Conservation (phyloP, 2,888 invertebrate genomes). For the Antitype chi region DNA sequence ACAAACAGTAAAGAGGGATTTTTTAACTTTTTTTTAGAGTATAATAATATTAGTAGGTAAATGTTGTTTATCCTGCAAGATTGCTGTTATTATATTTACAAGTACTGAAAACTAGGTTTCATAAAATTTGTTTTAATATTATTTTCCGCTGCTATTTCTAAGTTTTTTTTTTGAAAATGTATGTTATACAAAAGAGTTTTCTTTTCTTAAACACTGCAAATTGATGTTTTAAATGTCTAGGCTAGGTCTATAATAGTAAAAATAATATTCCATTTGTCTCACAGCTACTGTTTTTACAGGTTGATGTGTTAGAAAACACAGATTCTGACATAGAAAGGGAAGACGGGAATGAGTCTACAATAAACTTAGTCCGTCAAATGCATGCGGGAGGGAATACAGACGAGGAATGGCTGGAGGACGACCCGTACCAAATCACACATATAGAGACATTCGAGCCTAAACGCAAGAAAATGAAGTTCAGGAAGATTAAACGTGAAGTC, state of each 20-base stretch:
- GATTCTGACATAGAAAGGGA: constrained; percentile 75
- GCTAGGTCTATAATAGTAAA: not conserved
- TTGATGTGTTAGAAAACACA: constrained; percentile 76
- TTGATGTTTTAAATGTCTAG: constrained; percentile 4
- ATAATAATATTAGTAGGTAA: not conserved
- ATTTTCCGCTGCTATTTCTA: not conserved
- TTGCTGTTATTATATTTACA: not conserved
- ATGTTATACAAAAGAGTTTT: not conserved
- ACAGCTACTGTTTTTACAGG: constrained; percentile 68
- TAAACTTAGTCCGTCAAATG: constrained; percentile 82
- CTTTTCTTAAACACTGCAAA: not conserved
- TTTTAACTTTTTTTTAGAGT: not conserved
- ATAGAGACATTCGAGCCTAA: constrained; percentile 79
- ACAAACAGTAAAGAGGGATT: constrained; percentile 7
- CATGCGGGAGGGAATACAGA: constrained; percentile 77
- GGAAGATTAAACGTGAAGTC: constrained; percentile 83
- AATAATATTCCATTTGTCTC: not conserved
- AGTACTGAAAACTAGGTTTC: not conserved
- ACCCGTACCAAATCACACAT: constrained; percentile 77
- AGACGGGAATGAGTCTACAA: constrained; percentile 76
- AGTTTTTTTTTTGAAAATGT: not conserved
- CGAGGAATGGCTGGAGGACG: constrained; percentile 88
- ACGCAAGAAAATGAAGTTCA: constrained; percentile 77
- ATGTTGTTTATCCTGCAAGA: not conserved
- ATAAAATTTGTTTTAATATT: not conserved